A percentile compares a stretch with the other conserved stretches of the same genome.
Conservation (phyloP, 2,113 vertebrate genomes). For the Ochotona princeps region DNA sequence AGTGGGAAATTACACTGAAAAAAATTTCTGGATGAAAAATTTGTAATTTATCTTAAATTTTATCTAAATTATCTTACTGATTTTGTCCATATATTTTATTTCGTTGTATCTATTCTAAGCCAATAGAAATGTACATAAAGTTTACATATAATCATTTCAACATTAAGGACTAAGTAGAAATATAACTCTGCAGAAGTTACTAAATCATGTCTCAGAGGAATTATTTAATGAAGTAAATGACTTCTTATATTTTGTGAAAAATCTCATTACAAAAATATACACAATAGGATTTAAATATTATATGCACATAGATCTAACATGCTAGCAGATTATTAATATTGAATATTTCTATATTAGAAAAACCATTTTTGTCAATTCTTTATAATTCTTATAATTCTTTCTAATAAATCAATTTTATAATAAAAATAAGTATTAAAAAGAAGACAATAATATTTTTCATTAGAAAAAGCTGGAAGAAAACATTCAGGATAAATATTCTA, state of each 20-base stretch:
- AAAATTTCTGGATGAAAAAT: background rate
- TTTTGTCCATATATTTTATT: slow-evolving; percentile 13
- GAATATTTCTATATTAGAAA: background rate
- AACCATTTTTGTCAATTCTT: background rate
- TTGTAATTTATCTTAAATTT: slow-evolving; percentile 26
- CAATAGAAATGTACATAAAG: background rate
- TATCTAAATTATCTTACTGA: slow-evolving; percentile 31
- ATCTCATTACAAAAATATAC: background rate
- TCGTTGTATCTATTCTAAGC: slow-evolving; percentile 11
- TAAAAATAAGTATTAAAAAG: slow-evolving; percentile 35
- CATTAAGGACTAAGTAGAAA: background rate
- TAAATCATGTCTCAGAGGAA: background rate
- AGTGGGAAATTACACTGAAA: slow-evolving; percentile 3
- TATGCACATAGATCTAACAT: background rate
- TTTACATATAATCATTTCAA: slow-evolving; percentile 3
- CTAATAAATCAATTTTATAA: slow-evolving; percentile 2
- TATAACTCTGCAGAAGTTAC: background rate
- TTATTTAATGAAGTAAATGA: background rate
- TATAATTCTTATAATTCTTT: slow-evolving; percentile 15
- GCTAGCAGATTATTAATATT: background rate
- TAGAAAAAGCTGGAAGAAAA: slow-evolving; percentile 36
- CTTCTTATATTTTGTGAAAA: background rate
- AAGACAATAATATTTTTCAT: background rate
- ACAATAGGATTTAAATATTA: background rate
- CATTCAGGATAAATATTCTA: background rate